A percentile compares a stretch with the other conserved stretches of the same genome.
These are phyloP conservation scores for Biston betularia DNA, from an alignment of 2,888 invertebrate species.

Conservation along the genomic window DNA sequence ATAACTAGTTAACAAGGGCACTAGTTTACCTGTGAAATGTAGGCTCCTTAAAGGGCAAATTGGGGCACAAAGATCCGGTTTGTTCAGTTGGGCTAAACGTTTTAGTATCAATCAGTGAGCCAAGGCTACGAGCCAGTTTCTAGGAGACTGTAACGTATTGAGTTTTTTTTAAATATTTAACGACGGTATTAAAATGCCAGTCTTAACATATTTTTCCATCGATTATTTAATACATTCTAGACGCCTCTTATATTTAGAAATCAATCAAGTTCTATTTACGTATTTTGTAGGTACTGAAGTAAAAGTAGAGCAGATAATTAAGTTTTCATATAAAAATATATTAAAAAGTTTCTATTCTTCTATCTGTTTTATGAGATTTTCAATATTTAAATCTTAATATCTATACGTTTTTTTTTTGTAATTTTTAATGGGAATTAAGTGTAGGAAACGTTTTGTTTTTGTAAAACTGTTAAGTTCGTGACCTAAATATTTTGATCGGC, in stretches of 20 bases:
- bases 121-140: slow-evolving; percentile 65
- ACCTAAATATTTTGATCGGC: slow-evolving; percentile 51
- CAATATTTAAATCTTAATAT: no score
- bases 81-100: slow-evolving; percentile 68
- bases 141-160: slow-evolving; percentile 42
- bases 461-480: slow-evolving; percentile 21
- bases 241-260: neutral
- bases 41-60: slow-evolving; percentile 72
- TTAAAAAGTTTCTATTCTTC: no score
- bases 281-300: neutral
- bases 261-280: neutral
- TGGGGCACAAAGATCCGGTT: slow-evolving; percentile 78
- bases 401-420: no score
- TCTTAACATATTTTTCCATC: slow-evolving; percentile 22
- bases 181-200: slow-evolving; percentile 30
- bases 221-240: slow-evolving; percentile 10
- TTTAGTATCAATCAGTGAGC: slow-evolving; percentile 68
- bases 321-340: no score
- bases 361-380: no score
- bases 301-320: neutral
- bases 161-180: slow-evolving; percentile 36
- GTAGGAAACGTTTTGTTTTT: no score
- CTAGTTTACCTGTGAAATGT: slow-evolving; percentile 63
- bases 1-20: slow-evolving; percentile 64
- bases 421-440: no score